Base-by-base conservation (phyloP, 2,888 invertebrate species). In the Conistra vaccinii region DNA sequence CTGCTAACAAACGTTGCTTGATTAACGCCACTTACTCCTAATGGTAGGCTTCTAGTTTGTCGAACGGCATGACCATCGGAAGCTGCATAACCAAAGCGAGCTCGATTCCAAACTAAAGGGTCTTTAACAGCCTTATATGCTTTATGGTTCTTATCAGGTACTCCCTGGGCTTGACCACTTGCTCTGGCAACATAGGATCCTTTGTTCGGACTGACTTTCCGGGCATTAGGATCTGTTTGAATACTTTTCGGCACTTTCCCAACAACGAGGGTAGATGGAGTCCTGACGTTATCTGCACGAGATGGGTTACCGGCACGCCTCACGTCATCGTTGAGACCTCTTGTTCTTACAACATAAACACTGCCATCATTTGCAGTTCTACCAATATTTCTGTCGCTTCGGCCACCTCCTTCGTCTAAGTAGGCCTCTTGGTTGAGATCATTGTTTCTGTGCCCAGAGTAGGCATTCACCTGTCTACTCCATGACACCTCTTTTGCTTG, bases 401-500 rank as follows among this genome's bases (percentile, higher is more conserved):
- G n/a, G 14, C 45, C n/a, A 68, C 35, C n/a, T 69, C 35, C 23
- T 45, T 23, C 14, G 3, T 73, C 12, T 45, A 57, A 42, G 23
- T 70, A 45, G 12, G 45, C 57, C 48, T 26, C 45, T 39, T 51
- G 45, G 23, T 67, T 51, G 65, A 78, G 60, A 69, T 79, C 29
- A 62, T 78, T 69, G 12, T 57, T 61, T 67, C 45, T 61, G 58
- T 45, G 35, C 14, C 26, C 51, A 17, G 71, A 35, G 32, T 57
- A 23, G 39, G 51, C 29, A 26, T 78, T 45, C 20, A 48, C 26
- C 14, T 72, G 65, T 29, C 32, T 48, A 29, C 3, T 76, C 77
- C 32, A 20, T 79, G 72, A 35, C 3, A 20, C 73, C 10, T 62
- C 51, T 58, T 81, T 69, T 29, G 61, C 53, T 61, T 66, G 79